Conservation (phyloP, 2,888 invertebrate species). For the Drosophila borealis region DNA sequence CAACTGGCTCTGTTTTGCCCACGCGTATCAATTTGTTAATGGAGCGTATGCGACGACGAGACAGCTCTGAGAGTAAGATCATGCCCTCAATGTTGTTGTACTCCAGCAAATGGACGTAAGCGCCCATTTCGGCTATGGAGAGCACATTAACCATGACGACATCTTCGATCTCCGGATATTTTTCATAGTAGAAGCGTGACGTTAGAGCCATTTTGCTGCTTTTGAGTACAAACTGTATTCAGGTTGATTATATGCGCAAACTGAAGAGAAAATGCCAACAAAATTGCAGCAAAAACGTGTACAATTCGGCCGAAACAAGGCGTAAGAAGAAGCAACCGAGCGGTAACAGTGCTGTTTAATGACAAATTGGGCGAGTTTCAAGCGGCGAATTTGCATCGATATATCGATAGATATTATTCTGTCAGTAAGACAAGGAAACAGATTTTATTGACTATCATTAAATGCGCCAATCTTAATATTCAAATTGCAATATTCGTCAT, state of each 20-base stretch:
- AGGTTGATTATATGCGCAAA: slow-evolving; percentile 21
- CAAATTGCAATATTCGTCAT: neutral
- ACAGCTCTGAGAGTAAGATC: slow-evolving; percentile 99
- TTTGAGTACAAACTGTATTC: slow-evolving; percentile 9
- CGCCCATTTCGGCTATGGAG: slow-evolving; percentile 99
- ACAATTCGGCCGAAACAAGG: slow-evolving; percentile 62
- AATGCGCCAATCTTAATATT: neutral
- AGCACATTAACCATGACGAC: slow-evolving; percentile 99
- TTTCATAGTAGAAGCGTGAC: slow-evolving; percentile 98
- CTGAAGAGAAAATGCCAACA: slow-evolving; percentile 37
- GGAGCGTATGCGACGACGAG: slow-evolving; percentile 98
- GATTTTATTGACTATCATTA: too few species aligned
- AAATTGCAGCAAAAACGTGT: slow-evolving; percentile 77
- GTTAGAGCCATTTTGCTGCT: slow-evolving; percentile 90
- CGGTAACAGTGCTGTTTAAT: slow-evolving; percentile 44
- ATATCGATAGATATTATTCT: slow-evolving; percentile 21
- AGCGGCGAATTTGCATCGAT: slow-evolving; percentile 39
- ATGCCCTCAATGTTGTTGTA: slow-evolving; percentile 99
- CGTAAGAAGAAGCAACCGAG: slow-evolving; percentile 60
- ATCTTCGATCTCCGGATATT: slow-evolving; percentile 99
- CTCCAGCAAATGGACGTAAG: slow-evolving; percentile 98
- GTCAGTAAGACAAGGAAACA: neutral
- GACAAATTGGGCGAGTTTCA: slow-evolving; percentile 4
- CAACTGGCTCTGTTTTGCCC: slow-evolving; percentile 99
- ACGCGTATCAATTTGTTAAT: slow-evolving; percentile 99